A percentile compares a stretch with the other conserved stretches of the same genome.
Evolutionary conservation across 2,797 vertebrate genomes (phyloP).

Genomic region (Tiaroga cobitis): DNA sequence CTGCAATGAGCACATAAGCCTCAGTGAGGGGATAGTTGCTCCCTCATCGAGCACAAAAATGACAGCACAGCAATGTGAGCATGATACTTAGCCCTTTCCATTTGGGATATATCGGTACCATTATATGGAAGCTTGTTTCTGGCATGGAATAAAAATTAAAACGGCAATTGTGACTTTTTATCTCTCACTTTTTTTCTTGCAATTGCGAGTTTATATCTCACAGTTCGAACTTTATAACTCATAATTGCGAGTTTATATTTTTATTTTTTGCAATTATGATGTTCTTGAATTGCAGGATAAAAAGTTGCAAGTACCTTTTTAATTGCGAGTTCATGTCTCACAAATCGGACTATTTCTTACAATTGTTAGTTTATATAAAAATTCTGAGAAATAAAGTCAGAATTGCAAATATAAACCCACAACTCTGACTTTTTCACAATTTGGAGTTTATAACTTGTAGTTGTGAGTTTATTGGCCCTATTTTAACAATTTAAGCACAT

Average conservation of each 20-base stretch:
- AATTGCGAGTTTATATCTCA: background rate
- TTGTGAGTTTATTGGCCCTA: too few relatives aligned
- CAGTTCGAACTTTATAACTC: background rate
- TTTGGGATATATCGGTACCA: background rate
- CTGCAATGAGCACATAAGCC: constrained; percentile 49
- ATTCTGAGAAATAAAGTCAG: background rate
- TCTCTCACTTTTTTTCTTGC: background rate
- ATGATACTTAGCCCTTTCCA: background rate
- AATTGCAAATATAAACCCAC: background rate
- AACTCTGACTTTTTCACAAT: background rate
- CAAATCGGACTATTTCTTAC: background rate
- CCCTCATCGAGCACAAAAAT: constrained; percentile 20
- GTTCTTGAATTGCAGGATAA: too few relatives aligned
- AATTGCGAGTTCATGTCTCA: background rate
- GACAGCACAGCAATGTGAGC: constrained; percentile 21
- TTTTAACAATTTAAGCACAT: too few relatives aligned
- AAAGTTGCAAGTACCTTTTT: too few relatives aligned
- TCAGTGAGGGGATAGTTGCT: constrained; percentile 16
- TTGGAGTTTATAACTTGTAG: background rate
- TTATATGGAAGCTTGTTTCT: background rate
- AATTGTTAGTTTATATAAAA: background rate
- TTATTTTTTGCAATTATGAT: background rate
- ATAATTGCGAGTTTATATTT: background rate
- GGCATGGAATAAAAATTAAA: background rate
- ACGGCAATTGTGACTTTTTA: background rate